phyloP scores from a whole-genome alignment of 2,888 invertebrate genomes.

The Drosophila mettleri region DNA sequence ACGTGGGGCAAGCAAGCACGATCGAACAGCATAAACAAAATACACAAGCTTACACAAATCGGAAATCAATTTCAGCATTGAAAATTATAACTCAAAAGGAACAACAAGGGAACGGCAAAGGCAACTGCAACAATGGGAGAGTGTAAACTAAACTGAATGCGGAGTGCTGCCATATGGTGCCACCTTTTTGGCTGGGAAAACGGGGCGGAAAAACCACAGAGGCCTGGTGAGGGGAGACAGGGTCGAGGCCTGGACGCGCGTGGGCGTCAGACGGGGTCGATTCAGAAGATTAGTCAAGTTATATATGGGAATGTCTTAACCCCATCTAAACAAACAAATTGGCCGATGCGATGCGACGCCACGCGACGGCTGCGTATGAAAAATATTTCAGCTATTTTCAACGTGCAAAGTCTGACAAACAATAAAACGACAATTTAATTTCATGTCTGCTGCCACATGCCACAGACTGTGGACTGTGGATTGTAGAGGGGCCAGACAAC shows the following conservation, averaged over 20 bases:
- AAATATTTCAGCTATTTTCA: conserved; percentile 70
- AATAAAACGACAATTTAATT: conserved; percentile 80
- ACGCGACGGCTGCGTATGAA: conserved; percentile 57
- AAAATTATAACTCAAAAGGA: conserved; percentile 64
- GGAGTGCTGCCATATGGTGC: conserved; percentile 74
- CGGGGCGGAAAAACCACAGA: conserved; percentile 56
- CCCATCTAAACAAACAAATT: conserved; percentile 79
- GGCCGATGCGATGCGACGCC: conserved; percentile 33
- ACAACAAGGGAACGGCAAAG: conserved; percentile 7
- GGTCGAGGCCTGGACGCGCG: conserved; percentile 60
- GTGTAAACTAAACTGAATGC: conserved; percentile 51
- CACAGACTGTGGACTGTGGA: no score
- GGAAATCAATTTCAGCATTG: conserved; percentile 75
- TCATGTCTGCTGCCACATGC: conserved; percentile 66
- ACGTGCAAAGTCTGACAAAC: conserved; percentile 57
- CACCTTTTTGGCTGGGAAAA: conserved; percentile 62
- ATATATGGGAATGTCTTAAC: conserved; percentile 77
- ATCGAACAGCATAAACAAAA: conserved; percentile 41
- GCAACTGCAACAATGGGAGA: background rate
- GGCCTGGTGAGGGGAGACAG: background rate
- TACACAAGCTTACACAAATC: conserved; percentile 56
- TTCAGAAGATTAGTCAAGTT: conserved; percentile 63
- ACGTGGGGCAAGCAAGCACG: conserved; percentile 65
- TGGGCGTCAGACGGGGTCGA: conserved; percentile 53
- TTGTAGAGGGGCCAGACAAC: background rate